Base-by-base conservation (phyloP, 1,140 invertebrate genomes). In the Aphidius gifuensis region DNA sequence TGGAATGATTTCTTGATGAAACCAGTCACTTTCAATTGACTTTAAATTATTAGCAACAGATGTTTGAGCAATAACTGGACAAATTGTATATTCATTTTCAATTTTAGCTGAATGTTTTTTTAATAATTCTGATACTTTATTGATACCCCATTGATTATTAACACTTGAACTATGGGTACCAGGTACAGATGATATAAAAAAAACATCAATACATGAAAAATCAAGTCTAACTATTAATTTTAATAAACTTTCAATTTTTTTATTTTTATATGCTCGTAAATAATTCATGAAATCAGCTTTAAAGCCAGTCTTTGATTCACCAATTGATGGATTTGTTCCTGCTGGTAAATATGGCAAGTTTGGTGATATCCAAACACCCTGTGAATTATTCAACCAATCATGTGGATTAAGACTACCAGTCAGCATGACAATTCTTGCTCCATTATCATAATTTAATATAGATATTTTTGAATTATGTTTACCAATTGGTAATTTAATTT, bases 381-480 rank as follows among this genome's bases (percentile, higher is more conserved):
- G 96, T 9, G 94, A 96, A 74, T 93, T 88, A 75, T 97, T 92
- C 68, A 91, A 85, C 96, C 96, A 98, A 81, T 99, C 96, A 62
- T 90, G 86, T 43, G 87, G 82, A 67, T 96, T 91, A 3, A 98
- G 80, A 83, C 98, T 99, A 0, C 94, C 94, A 1, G 96, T 98
- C 3, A 92, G 93, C 23, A 98, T 86, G 5, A 97, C 86, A 47
- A 98, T 86, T 58, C 94, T 82, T 43, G 97, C 77, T 4, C 91
- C 92, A 9, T 85, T 83, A 74, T 96, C 90, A 68, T 96, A 92
- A 40, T 89, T 85, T 1, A 97, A 82, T 40, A 98, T 83, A 83
- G 94, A 93, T 85, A 98, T 89, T 84, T 97, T 97, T 3, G 92
- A 93, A 74, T 97, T 94, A 83, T 97, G 95, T 64, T 88, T 92